These are phyloP conservation scores for Amazona ochrocephala DNA, from an alignment of 2,797 vertebrate species.

Conservation along the genomic window DNA sequence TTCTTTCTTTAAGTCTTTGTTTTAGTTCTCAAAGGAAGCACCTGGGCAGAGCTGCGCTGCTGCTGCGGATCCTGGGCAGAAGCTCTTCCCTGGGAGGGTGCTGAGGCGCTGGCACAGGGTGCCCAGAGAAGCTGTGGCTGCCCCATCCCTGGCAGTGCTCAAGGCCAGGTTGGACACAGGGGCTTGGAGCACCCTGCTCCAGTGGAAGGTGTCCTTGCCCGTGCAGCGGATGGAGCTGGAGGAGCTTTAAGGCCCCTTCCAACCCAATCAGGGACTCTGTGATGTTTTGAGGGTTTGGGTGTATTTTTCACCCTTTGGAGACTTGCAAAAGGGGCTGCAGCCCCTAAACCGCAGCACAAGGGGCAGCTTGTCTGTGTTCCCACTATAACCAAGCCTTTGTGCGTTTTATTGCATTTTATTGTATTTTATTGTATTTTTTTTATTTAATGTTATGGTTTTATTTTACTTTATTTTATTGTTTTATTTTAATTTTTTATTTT, in stretches of 20 bases:
- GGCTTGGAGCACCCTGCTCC: no score
- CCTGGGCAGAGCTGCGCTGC: accelerated
- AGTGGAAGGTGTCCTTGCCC: no score
- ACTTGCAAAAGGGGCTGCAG: neutral
- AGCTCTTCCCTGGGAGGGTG: neutral
- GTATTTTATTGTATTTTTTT: neutral
- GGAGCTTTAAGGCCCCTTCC: neutral
- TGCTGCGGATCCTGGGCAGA: neutral
- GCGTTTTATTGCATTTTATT: neutral
- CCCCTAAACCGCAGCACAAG: accelerated
- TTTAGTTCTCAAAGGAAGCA: accelerated
- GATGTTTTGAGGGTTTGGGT: neutral
- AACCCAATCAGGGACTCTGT: no score
- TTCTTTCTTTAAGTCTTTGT: neutral
- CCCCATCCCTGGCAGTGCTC: no score
- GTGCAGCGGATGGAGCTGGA: neutral
- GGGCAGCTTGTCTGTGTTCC: neutral
- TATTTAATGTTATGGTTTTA: neutral
- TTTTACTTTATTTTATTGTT: neutral
- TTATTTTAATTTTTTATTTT: neutral
- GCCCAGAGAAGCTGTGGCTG: no score
- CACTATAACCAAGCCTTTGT: accelerated
- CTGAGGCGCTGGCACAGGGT: neutral
- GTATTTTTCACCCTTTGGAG: neutral
- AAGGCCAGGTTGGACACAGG: no score